phyloP scores from a whole-genome alignment of 53 echinoderm and acorn worm species.

The Actinopyga echinites region DNA sequence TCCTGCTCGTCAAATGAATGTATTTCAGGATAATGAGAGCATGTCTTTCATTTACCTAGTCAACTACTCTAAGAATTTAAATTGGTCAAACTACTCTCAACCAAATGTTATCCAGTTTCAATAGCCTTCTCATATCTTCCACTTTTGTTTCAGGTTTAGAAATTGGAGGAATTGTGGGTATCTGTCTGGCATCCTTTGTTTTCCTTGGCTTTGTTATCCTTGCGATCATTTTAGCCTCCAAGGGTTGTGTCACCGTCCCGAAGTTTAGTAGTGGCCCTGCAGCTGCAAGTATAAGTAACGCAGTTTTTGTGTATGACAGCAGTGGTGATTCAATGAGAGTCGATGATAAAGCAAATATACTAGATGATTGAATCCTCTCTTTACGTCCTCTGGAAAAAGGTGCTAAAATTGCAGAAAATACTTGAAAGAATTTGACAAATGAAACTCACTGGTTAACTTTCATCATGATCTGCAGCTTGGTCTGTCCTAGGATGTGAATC shows the following conservation, averaged over 20 bases:
- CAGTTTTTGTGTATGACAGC: constrained; percentile 18
- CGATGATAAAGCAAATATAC: constrained; percentile 24
- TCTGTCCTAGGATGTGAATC: too few relatives aligned
- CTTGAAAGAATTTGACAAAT: too few relatives aligned
- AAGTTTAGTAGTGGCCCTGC: not conserved
- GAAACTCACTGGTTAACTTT: too few relatives aligned
- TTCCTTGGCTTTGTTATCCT: not conserved
- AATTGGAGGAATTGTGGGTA: constrained; percentile 5
- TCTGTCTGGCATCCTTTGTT: not conserved
- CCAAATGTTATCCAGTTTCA: too few relatives aligned
- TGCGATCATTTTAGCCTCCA: not conserved
- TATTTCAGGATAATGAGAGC: too few relatives aligned
- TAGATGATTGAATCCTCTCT: not conserved
- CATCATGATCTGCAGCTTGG: too few relatives aligned
- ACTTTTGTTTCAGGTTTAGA: constrained; percentile 8
- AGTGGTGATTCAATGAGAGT: constrained; percentile 7
- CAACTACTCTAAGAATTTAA: too few relatives aligned
- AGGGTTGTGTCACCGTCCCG: not conserved
- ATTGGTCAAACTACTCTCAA: too few relatives aligned
- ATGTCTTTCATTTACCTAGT: too few relatives aligned
- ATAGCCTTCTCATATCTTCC: too few relatives aligned
- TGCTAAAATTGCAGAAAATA: too few relatives aligned
- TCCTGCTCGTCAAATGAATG: too few relatives aligned
- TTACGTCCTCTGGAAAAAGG: not conserved
- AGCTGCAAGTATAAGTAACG: not conserved